Evolutionary conservation across 92 coral and sea anemone species (phyloP), one percentile per base, ranked within the genome.

Genomic region (Galaxea fascicularis): DNA sequence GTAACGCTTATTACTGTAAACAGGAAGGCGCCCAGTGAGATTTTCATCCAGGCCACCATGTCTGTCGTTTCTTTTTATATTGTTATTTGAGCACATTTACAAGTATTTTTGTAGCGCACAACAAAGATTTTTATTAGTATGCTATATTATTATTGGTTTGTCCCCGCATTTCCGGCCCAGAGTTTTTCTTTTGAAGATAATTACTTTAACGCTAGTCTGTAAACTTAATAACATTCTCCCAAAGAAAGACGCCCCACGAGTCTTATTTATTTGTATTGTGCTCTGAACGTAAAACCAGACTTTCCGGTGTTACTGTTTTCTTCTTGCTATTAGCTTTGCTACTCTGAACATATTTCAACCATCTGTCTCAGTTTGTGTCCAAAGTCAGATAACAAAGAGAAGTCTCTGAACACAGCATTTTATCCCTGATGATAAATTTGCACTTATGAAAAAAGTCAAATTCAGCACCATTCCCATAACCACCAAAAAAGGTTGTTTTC

Each of bases 11-110:
- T 20, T 16, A 75, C n/a, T 56, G 4, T 52, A 65, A 65, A 67
- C 84, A 59, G 65, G 65, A 79, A 47, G 25, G 27, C 49, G 22
- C 84, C 51, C 22, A 11, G 49, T 49, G 60, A 12, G 75, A 28
- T 47, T 53, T 65, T 57, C 52, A 47, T 4, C 75, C 74, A 65
- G 24, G 75, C 65, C 66, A 47, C 66, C 26, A 68, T 47, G 49
- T 49, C 18, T 79, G 71, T 79, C 12, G 14, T 12, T 67, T 51
- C 16, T 65, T 57, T 26, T 2, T 18, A 4, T 71, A n/a, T 46
- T 71, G 74, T 39, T 16, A 8, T 35, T 44, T 44, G 21, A 24
- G 10, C 46, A 35, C 14, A 35, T 39, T 4, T 45, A 44, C 26
- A 20, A 20, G 76, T 71, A 16, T 25, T 70, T 21, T 71, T 17